Base-by-base conservation (phyloP, 2,797 vertebrate species). In the Arrhamphus sclerolepis region DNA sequence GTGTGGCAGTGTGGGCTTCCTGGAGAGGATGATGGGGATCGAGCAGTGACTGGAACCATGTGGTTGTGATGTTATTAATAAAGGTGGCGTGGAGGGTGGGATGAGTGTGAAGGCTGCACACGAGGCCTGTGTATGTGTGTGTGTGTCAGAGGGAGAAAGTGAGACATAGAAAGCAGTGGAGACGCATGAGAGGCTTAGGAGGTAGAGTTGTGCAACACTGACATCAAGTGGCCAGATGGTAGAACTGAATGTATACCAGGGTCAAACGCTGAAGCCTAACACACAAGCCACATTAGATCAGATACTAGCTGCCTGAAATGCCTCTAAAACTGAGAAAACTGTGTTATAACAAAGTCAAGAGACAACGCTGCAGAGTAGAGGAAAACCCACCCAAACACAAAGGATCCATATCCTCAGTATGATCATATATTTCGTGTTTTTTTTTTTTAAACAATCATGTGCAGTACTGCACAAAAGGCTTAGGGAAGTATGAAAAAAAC, bases 11-110 rank as follows among this genome's bases (percentile, higher is more conserved):
- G 62, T 58, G 62, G 46, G 66, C 67, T 84, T 83, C 77, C 74
- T 69, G 71, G 44, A 75, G 53, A 60, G 68, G 69, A 74, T 74
- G 65, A 72, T 62, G 55, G 43, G 46, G 50, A 63, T 79, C 14
- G 51, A 62, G 51, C 2, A 11, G 38, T 79, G 62, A 76, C 80
- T 74, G 75, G 78, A 81, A 65, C 56, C 59, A 53, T 68, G 71
- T 70, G 65, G 63, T 83, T 75, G 50, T 76, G 46, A 71, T 79
- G 39, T 79, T 78, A 72, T 80, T 78, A 82, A 71, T 82, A 73
- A 71, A 71, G 65, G 62, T 63, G 46, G 53, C 19, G 10, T 51
- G 38, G 56, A 70, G 40, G 56, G n/a, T 19, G 54, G n/a, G 55
- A 53, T 58, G 63, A 48, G 46, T 56, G 55, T 11, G 46, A 39